Percentiles rank a stretch among this genome's conserved stretches.
phyloP scores from a whole-genome alignment of 1,140 invertebrate species.

The Hypsibius dujardini region DNA sequence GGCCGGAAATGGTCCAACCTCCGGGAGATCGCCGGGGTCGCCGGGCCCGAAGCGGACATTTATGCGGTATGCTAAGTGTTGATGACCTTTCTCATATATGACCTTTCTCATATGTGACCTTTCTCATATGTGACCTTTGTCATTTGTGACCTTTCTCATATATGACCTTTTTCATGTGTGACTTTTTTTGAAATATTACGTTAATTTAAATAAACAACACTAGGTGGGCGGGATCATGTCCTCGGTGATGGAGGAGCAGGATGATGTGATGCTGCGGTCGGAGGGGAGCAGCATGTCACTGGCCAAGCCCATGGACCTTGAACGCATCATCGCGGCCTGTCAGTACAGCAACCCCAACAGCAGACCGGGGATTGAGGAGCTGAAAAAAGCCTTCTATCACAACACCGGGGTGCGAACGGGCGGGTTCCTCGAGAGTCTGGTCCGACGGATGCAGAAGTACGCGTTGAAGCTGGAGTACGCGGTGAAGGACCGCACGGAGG shows the following conservation, averaged over 20 bases:
- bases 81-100: too few species aligned
- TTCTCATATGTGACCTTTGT: too few species aligned
- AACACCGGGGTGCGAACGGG: background rate
- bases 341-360: background rate
- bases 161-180: too few species aligned
- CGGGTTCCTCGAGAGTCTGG: slow-evolving; percentile 1
- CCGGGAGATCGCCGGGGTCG: background rate
- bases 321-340: slow-evolving; percentile 5
- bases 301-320: background rate
- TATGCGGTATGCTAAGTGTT: background rate
- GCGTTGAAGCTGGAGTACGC: background rate
- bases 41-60: slow-evolving; percentile 9
- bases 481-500: slow-evolving; percentile 2
- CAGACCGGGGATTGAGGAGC: background rate
- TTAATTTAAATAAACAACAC: too few species aligned
- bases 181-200: too few species aligned
- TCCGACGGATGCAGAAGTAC: slow-evolving; percentile 7
- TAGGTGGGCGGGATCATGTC: background rate
- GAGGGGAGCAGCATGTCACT: too few species aligned
- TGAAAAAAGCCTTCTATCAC: background rate
- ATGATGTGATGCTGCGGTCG: too few species aligned
- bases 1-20: background rate
- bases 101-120: too few species aligned
- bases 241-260: background rate
- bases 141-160: too few species aligned